Conservation (phyloP, 2,797 vertebrate genomes). For the Sebastes miniatus region DNA sequence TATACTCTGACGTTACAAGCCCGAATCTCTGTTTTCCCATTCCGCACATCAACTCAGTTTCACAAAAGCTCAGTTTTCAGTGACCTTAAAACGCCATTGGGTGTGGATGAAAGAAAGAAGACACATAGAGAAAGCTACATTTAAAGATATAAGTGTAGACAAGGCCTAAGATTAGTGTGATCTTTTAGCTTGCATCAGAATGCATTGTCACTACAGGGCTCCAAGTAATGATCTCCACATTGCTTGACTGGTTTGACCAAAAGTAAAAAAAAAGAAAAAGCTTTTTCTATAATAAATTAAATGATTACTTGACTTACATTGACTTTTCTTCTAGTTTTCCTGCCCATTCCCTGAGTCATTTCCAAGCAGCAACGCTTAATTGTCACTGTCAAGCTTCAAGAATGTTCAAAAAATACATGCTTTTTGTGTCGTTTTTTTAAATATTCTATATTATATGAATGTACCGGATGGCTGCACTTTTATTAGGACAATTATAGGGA, state of each 20-base stretch:
- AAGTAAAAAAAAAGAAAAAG: neutral
- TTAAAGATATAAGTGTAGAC: too few species aligned
- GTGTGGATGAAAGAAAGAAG: too few species aligned
- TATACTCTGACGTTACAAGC: too few species aligned
- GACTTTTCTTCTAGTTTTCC: neutral
- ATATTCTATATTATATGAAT: neutral
- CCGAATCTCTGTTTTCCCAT: too few species aligned
- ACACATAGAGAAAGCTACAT: too few species aligned
- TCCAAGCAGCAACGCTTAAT: neutral
- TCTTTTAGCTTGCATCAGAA: neutral
- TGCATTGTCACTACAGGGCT: neutral
- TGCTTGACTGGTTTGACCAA: neutral
- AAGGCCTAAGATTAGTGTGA: too few species aligned
- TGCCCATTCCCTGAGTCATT: neutral
- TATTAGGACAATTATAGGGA: neutral
- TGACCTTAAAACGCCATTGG: too few species aligned
- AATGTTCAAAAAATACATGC: neutral
- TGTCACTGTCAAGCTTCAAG: neutral
- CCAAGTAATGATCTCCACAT: neutral
- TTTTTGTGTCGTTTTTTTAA: neutral
- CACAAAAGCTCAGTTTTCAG: too few species aligned
- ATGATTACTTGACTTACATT: neutral
- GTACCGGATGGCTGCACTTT: neutral
- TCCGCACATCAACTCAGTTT: too few species aligned
- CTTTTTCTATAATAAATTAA: neutral